phyloP scores from a whole-genome alignment of 2,113 vertebrate species.

The Ceuthmochares aereus region DNA sequence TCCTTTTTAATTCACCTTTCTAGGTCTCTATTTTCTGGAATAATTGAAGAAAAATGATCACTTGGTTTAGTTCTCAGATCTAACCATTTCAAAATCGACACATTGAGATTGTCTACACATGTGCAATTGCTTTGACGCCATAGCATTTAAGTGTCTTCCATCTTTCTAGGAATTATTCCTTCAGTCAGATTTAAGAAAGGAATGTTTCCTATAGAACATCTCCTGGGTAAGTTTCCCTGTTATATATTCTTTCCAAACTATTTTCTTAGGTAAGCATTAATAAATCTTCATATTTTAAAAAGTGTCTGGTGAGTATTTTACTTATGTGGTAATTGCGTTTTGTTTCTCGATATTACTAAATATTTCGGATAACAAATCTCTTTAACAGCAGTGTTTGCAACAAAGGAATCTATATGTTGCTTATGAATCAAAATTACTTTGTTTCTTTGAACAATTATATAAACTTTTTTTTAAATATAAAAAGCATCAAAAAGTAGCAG shows the following conservation, averaged over 20 bases:
- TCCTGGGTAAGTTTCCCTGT: not conserved
- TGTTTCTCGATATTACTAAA: not conserved
- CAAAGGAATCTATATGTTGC: not conserved
- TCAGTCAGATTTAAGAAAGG: not conserved
- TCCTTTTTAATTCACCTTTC: too few relatives aligned
- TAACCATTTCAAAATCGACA: not conserved
- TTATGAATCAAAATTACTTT: not conserved
- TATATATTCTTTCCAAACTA: not conserved
- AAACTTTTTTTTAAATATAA: not conserved
- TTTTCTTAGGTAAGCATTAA: not conserved
- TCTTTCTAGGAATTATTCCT: not conserved
- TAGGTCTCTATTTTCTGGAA: not conserved
- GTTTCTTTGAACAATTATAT: not conserved
- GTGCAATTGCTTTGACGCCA: not conserved
- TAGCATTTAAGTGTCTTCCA: not conserved
- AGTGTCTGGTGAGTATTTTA: not conserved
- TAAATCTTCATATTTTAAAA: not conserved
- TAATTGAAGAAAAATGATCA: not conserved
- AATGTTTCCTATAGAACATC: not conserved
- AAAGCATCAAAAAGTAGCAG: not conserved
- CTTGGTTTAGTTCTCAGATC: not conserved
- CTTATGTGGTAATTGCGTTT: not conserved
- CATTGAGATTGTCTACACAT: fast-evolving
- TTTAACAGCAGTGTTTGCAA: not conserved
- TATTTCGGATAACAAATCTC: not conserved